Evolutionary conservation across 2,113 vertebrate genomes (phyloP).

Genomic region (Thalassoma bifasciatum): DNA sequence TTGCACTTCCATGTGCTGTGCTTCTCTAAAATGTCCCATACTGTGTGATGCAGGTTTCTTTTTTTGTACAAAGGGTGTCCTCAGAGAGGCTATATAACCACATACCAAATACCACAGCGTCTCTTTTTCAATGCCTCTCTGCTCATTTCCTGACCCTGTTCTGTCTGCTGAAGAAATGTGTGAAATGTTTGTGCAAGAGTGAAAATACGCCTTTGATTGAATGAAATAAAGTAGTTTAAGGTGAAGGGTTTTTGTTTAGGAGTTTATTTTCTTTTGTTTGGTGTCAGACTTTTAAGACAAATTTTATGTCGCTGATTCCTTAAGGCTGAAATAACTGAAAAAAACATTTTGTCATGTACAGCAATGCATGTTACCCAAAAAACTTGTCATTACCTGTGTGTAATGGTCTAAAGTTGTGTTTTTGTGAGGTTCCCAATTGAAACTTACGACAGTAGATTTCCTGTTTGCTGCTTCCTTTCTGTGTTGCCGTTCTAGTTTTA

Average conservation of each 20-base stretch:
- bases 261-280: not conserved
- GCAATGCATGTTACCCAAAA: not conserved
- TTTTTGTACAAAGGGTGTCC: not conserved
- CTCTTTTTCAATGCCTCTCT: not conserved
- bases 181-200: no score
- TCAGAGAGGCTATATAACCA: not conserved
- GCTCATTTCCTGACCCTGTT: not conserved
- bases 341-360: not conserved
- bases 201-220: not conserved
- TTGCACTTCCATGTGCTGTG: no score
- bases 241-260: not conserved
- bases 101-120: not conserved
- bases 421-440: not conserved
- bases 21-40: not conserved
- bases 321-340: no score
- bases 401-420: not conserved
- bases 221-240: not conserved
- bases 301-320: not conserved
- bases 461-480: conserved; percentile 53
- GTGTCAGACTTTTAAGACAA: not conserved
- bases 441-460: conserved; percentile 60
- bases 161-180: not conserved
- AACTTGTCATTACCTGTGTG: not conserved
- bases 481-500: not conserved
- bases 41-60: not conserved